These are phyloP conservation scores for Loxodonta africana DNA, from an alignment of 2,113 vertebrate species.

Conservation along the genomic window DNA sequence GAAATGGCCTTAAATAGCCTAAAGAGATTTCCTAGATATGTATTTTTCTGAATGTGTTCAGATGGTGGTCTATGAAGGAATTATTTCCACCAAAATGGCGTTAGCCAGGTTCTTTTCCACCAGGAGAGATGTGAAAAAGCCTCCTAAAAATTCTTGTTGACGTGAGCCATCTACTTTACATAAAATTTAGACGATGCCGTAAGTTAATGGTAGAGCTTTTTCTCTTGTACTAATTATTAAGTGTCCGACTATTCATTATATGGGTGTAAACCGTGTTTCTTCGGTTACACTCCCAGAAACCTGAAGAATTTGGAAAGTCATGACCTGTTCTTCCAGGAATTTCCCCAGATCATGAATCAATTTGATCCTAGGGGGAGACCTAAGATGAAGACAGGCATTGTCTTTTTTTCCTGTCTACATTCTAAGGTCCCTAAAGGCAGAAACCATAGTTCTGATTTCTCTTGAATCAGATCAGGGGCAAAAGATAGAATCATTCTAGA, in stretches of 20 bases:
- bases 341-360: background rate
- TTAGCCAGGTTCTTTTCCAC: background rate
- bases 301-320: background rate
- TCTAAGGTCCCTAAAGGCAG: background rate
- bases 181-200: background rate
- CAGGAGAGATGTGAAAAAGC: background rate
- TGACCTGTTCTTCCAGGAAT: background rate
- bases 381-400: background rate
- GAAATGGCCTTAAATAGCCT: background rate
- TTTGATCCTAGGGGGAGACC: background rate
- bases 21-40: background rate
- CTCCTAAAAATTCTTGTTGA: background rate
- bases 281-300: background rate
- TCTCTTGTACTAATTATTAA: background rate
- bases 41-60: background rate
- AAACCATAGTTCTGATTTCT: background rate
- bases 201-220: background rate
- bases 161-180: background rate
- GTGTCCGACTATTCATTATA: background rate
- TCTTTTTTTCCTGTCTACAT: background rate
- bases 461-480: background rate
- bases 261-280: background rate
- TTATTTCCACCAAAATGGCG: background rate
- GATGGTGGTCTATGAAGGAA: background rate
- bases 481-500: background rate